Evolutionary conservation across 1,140 invertebrate species (phyloP).

Genomic region (Triops longicaudatus): DNA sequence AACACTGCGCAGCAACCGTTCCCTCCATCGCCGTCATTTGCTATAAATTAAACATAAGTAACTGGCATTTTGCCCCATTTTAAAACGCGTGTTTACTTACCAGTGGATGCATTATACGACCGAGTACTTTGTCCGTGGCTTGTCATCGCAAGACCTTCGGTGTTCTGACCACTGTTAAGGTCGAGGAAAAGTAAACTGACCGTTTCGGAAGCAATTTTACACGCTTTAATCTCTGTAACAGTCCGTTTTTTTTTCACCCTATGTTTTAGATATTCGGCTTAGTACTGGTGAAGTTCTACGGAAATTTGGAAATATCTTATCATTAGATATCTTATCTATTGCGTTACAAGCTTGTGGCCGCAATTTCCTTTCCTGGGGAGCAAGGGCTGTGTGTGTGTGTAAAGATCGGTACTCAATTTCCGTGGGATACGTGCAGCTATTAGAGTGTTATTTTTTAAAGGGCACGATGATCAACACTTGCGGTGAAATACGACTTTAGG

Average conservation of each 20-base stretch:
- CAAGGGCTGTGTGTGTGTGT: no score
- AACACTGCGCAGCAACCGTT: conserved; percentile 62
- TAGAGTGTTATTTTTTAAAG: no score
- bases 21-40: no score
- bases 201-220: background rate
- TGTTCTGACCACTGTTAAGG: background rate
- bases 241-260: background rate
- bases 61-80: no score
- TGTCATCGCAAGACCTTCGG: background rate
- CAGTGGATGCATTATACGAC: background rate
- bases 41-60: no score
- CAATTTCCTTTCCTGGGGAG: no score
- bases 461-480: no score
- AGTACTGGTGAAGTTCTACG: background rate
- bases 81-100: background rate
- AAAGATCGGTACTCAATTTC: no score
- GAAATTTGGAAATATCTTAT: background rate
- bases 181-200: background rate
- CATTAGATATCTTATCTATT: no score
- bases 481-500: no score
- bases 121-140: background rate
- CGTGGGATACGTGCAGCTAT: no score
- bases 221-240: background rate
- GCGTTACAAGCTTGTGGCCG: no score
- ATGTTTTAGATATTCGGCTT: background rate